Percentiles rank a stretch among this genome's conserved stretches.
phyloP scores from a whole-genome alignment of 1,140 invertebrate genomes.

The Musca domestica region DNA sequence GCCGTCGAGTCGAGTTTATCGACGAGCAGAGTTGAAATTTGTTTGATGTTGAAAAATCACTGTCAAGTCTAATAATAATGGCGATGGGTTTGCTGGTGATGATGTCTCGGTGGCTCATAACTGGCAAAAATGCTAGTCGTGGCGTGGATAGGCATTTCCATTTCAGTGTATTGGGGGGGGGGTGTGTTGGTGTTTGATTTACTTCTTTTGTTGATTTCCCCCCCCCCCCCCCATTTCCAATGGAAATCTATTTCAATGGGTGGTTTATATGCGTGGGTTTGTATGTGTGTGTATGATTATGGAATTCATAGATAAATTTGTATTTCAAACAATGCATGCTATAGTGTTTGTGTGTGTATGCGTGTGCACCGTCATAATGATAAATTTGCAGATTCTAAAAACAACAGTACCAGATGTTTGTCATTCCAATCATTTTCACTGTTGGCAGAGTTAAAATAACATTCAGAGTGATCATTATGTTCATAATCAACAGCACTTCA shows the following conservation, averaged over 20 bases:
- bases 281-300: not conserved
- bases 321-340: not conserved
- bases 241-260: not conserved
- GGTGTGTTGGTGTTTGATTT: not conserved
- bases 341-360: too few relatives aligned
- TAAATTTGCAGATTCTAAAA: not conserved
- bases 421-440: slow-evolving; percentile 6
- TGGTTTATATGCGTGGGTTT: not conserved
- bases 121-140: not conserved
- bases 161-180: too few relatives aligned
- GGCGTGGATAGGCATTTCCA: too few relatives aligned
- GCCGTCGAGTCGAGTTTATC: too few relatives aligned
- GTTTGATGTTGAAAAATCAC: slow-evolving; percentile 20
- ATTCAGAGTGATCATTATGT: not conserved
- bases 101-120: too few relatives aligned
- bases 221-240: not conserved
- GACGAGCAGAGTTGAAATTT: too few relatives aligned
- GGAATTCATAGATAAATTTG: too few relatives aligned
- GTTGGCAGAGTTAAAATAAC: not conserved
- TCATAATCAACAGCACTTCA: not conserved
- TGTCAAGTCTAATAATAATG: slow-evolving; percentile 12
- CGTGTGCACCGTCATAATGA: too few relatives aligned
- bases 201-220: not conserved
- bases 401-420: not conserved
- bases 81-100: too few relatives aligned